Evolutionary conservation across 2,113 vertebrate genomes (phyloP).

Genomic region (Ammospiza caudacuta): DNA sequence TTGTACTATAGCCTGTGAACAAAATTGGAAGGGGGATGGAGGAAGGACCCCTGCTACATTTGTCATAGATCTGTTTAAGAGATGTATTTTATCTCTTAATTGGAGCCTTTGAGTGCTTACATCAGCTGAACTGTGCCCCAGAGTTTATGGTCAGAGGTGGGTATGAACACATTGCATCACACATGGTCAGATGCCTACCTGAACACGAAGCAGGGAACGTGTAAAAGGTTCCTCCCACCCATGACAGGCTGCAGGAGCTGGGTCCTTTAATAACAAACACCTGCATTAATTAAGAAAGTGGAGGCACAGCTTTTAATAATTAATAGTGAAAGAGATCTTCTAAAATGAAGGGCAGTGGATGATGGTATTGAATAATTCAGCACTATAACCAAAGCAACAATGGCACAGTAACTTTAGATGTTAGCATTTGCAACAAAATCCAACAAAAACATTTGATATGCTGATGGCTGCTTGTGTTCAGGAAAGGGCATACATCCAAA

Average conservation of each 20-base stretch:
- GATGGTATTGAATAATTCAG: conserved; percentile 50
- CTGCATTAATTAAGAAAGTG: conserved; percentile 21
- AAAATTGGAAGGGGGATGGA: not conserved
- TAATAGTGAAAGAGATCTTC: conserved; percentile 23
- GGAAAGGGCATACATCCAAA: not conserved
- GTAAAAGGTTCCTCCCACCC: not conserved
- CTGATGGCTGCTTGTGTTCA: not conserved
- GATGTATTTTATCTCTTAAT: not conserved
- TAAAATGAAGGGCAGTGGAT: not conserved
- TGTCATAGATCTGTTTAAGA: not conserved
- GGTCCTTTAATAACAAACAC: not conserved
- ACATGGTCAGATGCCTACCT: not conserved
- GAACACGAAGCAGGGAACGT: not conserved
- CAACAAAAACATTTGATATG: not conserved
- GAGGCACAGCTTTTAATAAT: conserved; percentile 28
- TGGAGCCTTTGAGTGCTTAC: not conserved
- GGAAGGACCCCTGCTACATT: not conserved
- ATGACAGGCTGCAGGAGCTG: not conserved
- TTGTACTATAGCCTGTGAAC: not conserved
- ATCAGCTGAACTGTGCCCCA: not conserved
- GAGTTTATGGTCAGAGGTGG: not conserved
- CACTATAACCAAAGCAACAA: conserved; percentile 16
- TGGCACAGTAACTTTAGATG: conserved; percentile 25
- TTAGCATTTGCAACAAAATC: conserved; percentile 14
- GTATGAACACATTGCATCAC: not conserved